Evolutionary conservation across 2,888 invertebrate species (phyloP).

Genomic region (Nomada flava): DNA sequence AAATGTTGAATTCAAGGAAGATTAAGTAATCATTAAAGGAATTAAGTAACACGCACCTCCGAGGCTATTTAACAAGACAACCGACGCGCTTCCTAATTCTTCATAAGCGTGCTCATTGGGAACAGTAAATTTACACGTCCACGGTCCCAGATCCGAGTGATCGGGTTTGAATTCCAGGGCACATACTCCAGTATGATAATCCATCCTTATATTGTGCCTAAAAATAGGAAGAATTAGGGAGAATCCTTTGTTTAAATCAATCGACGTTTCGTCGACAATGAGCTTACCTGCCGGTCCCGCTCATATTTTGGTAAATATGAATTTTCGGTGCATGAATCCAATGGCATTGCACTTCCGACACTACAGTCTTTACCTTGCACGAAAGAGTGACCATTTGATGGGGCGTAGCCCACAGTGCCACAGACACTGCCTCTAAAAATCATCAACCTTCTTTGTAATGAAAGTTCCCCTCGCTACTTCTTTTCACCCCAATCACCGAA

Average conservation of each 20-base stretch:
- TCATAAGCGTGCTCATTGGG: slow-evolving; percentile 65
- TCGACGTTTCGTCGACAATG: neutral
- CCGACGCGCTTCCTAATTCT: slow-evolving; percentile 77
- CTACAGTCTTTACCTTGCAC: slow-evolving; percentile 75
- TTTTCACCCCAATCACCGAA: slow-evolving; percentile 65
- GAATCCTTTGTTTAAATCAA: neutral
- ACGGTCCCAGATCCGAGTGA: slow-evolving; percentile 79
- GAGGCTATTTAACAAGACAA: slow-evolving; percentile 76
- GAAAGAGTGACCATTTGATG: slow-evolving; percentile 81
- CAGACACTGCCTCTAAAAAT: slow-evolving; percentile 80
- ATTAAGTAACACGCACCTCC: slow-evolving; percentile 32
- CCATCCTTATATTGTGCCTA: slow-evolving; percentile 78
- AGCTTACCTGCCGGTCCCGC: slow-evolving; percentile 67
- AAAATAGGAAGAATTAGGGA: slow-evolving; percentile 1
- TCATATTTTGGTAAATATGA: slow-evolving; percentile 69
- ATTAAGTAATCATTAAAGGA: neutral
- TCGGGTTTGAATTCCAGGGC: slow-evolving; percentile 79
- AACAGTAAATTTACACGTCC: slow-evolving; percentile 80
- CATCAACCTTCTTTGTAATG: slow-evolving; percentile 45
- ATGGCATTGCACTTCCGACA: slow-evolving; percentile 75
- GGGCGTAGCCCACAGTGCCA: slow-evolving; percentile 80
- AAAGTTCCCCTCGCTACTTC: neutral
- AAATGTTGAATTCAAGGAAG: slow-evolving; percentile 31
- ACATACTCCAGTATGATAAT: slow-evolving; percentile 79
- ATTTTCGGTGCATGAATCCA: slow-evolving; percentile 79